Base-by-base conservation (phyloP, 2,888 invertebrate genomes). In the Lepidonotus clava region DNA sequence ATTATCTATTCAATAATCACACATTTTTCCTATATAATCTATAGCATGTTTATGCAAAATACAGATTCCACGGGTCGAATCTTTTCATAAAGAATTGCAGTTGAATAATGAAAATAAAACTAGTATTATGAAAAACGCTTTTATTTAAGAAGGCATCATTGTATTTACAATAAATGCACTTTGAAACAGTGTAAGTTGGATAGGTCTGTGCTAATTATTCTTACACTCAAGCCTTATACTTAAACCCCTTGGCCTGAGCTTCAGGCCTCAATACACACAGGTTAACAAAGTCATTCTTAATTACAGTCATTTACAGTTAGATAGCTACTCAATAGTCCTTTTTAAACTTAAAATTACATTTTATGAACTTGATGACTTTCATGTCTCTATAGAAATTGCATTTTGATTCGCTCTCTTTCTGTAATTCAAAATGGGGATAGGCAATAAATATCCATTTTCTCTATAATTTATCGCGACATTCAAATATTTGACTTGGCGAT, bases 121-220 rank as follows among this genome's bases (percentile, higher is more conserved):
- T n/a, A 61, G 11, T 28, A 0, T 28, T 61, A 28, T 61, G 11
- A 61, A 61, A 18, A 61, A 61, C 61, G 5, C 24, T 28, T 61
- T 61, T 61, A 28, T 28, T 61, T 61, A 11, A 61, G 61, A 61
- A 61, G 61, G 61, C 61, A 61, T 24, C 61, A 28, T 61, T 61
- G 11, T n/a, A 61, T 61, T 32, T 61, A 61, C 61, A 61, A 61
- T 24, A 61, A 61, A 61, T 61, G 11, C 28, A 61, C 61, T n/a
- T 61, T 28, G 61, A 24, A 24, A n/a, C 61, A 61, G 11, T 61
- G 11, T 11, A 56, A 61, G 11, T 11, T 46, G 46, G 18, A 46
- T 46, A 61, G 28, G 24, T 32, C 61, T 28, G 14, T 2, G 24
- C 28, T 11, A 61, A 24, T 28, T 24, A n/a, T 32, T 28, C 28